These are phyloP conservation scores for Otolemur garnettii DNA, from an alignment of 2,113 vertebrate species.

Conservation along the genomic window DNA sequence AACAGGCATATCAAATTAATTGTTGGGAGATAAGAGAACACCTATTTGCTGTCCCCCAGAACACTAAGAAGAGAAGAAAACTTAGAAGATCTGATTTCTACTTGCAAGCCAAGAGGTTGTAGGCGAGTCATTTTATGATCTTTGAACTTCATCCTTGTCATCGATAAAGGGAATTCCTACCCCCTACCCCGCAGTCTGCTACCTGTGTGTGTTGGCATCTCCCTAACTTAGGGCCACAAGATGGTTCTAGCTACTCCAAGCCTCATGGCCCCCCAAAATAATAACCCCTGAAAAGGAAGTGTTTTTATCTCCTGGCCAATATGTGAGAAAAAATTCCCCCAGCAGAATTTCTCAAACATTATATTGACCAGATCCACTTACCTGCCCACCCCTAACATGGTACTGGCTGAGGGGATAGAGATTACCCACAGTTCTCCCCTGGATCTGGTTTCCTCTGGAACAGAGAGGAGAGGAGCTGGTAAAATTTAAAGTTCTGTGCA, in stretches of 20 bases:
- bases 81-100: not conserved
- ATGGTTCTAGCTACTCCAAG: not conserved
- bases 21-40: not conserved
- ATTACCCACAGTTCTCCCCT: not conserved
- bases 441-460: not conserved
- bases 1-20: not conserved
- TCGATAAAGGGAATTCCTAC: not conserved
- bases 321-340: not conserved
- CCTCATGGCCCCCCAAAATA: not conserved
- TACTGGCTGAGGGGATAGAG: not conserved
- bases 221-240: not conserved
- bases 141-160: not conserved
- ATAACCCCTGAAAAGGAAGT: not conserved
- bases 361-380: not conserved
- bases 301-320: conserved; percentile 4
- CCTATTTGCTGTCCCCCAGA: not conserved
- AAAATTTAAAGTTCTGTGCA: not conserved
- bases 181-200: not conserved
- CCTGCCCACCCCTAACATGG: not conserved
- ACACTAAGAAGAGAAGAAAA: not conserved
- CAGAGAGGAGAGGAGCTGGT: not conserved
- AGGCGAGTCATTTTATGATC: not conserved
- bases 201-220: not conserved
- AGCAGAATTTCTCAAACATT: not conserved
- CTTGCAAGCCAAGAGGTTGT: not conserved